Evolutionary conservation across 1,140 invertebrate genomes (phyloP).

Genomic region (Meloidogyne floridensis): DNA sequence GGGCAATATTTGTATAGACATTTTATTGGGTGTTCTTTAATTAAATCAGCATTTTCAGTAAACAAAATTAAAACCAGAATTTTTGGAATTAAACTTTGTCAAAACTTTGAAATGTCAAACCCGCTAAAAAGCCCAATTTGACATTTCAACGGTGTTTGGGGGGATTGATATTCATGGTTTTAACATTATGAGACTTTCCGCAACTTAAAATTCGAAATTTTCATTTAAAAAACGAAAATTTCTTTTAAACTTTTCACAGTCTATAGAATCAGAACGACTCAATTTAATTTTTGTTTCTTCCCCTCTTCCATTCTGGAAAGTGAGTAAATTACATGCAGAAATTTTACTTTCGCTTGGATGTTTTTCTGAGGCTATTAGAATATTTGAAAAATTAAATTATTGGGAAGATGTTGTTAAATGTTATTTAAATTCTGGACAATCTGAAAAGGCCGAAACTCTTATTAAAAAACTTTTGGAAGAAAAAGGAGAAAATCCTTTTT

Average conservation of each 20-base stretch:
- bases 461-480: slow-evolving; percentile 32
- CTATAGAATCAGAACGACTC: slow-evolving; percentile 8
- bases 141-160: too few relatives aligned
- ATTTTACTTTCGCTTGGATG: slow-evolving; percentile 44
- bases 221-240: too few relatives aligned
- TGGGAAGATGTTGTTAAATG: slow-evolving; percentile 41
- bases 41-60: too few relatives aligned
- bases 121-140: too few relatives aligned
- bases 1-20: too few relatives aligned
- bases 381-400: slow-evolving; percentile 36
- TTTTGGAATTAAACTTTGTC: too few relatives aligned
- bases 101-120: too few relatives aligned
- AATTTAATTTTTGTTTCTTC: slow-evolving; percentile 32
- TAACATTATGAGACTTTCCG: too few relatives aligned
- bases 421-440: slow-evolving; percentile 31
- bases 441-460: slow-evolving; percentile 40
- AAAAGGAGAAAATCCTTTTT: slow-evolving; percentile 20
- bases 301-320: slow-evolving; percentile 40
- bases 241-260: background rate
- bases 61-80: too few relatives aligned
- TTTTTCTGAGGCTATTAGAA: slow-evolving; percentile 39
- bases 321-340: slow-evolving; percentile 29
- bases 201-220: too few relatives aligned
- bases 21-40: too few relatives aligned
- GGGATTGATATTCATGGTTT: too few relatives aligned